phyloP scores from a whole-genome alignment of 2,888 invertebrate genomes.

The Meloe dianella region DNA sequence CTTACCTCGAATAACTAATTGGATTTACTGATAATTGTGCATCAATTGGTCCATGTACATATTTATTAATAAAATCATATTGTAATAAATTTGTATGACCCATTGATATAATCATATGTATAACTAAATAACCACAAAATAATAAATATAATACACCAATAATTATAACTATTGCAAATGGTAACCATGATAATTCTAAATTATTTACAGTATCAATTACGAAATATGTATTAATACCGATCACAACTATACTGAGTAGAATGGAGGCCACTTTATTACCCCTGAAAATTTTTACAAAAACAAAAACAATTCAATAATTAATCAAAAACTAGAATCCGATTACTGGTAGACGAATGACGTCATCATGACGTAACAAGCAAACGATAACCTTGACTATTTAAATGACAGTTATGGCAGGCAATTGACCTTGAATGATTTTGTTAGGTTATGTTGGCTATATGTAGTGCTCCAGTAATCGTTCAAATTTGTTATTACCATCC shows the following conservation, averaged over 20 bases:
- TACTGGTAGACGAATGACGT: too few relatives aligned
- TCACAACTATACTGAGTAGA: conserved; percentile 71
- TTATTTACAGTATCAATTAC: conserved; percentile 68
- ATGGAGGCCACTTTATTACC: conserved; percentile 73
- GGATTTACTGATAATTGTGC: conserved; percentile 62
- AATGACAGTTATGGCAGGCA: too few relatives aligned
- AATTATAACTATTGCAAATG: conserved; percentile 62
- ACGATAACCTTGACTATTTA: too few relatives aligned
- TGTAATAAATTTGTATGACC: conserved; percentile 64
- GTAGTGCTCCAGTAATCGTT: too few relatives aligned
- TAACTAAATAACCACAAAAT: conserved; percentile 76
- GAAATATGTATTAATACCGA: conserved; percentile 81
- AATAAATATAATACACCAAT: conserved; percentile 71
- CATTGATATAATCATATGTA: conserved; percentile 75
- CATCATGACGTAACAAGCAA: too few relatives aligned
- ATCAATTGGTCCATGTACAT: conserved; percentile 63
- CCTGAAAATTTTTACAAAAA: conserved; percentile 63
- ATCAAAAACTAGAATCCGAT: too few relatives aligned
- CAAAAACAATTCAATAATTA: too few relatives aligned
- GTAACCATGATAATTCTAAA: conserved; percentile 57
- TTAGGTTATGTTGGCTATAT: too few relatives aligned
- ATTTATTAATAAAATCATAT: conserved; percentile 65
- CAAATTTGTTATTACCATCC: conserved; percentile 65
- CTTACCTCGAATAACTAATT: conserved; percentile 67
- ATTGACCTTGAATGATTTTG: too few relatives aligned